Conservation (phyloP, 2,888 invertebrate genomes). For the Peribatodes rhomboidaria region DNA sequence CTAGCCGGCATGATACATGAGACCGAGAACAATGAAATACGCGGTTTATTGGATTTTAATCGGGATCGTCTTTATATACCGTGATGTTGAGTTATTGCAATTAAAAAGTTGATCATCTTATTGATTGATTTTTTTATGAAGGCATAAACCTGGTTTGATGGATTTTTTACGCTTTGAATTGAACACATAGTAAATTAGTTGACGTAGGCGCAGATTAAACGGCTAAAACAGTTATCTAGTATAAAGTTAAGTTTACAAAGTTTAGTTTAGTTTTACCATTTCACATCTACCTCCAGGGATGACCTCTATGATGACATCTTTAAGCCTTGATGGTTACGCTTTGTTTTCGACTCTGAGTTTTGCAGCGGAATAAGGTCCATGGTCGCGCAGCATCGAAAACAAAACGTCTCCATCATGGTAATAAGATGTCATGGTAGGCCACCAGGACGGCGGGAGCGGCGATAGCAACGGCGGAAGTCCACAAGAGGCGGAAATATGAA, state of each 20-base stretch:
- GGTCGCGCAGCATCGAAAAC: no score
- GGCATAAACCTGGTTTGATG: background rate
- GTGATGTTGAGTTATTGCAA: slow-evolving; percentile 22
- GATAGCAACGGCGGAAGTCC: no score
- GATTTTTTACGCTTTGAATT: background rate
- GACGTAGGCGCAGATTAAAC: background rate
- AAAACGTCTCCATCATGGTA: no score
- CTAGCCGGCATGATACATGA: slow-evolving; percentile 9
- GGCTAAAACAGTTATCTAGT: background rate
- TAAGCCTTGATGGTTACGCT: no score
- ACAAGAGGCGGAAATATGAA: no score
- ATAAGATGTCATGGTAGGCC: no score
- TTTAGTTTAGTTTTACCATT: background rate
- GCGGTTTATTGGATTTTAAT: slow-evolving; percentile 15
- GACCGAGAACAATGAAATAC: slow-evolving; percentile 1
- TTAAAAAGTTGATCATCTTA: slow-evolving; percentile 8
- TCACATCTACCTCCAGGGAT: no score
- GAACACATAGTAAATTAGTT: background rate
- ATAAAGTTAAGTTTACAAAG: background rate
- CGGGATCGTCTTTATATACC: slow-evolving; percentile 7
- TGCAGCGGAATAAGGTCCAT: no score
- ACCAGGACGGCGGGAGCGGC: no score
- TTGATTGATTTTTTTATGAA: slow-evolving; percentile 6
- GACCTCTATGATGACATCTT: no score
- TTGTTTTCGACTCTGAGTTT: no score